phyloP scores from a whole-genome alignment of 2,888 invertebrate genomes.

The Eristalinus sepulchralis region DNA sequence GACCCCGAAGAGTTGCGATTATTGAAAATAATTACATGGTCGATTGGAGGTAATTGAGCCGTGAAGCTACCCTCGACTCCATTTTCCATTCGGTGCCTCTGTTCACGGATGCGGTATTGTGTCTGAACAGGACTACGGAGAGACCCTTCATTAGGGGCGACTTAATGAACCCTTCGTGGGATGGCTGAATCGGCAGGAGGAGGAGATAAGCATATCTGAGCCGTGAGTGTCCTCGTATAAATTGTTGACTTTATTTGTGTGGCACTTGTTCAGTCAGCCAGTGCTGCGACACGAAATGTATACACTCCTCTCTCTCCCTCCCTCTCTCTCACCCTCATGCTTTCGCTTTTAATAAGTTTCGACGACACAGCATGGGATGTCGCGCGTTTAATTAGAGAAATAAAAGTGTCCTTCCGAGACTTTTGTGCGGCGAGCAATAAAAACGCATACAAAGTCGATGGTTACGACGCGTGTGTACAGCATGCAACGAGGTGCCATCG shows the following conservation, averaged over 20 bases:
- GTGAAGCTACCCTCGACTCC: neutral
- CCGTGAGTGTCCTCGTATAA: neutral
- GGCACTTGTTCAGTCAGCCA: neutral
- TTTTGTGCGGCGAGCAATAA: neutral
- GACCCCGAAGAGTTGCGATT: slow-evolving; percentile 12
- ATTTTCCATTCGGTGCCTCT: neutral
- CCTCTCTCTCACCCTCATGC: too few species aligned
- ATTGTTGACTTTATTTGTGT: neutral
- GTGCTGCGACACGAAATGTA: neutral
- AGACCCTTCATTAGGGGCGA: slow-evolving; percentile 8
- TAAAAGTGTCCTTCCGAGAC: slow-evolving; percentile 4
- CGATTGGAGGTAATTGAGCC: slow-evolving; percentile 51
- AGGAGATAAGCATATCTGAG: neutral
- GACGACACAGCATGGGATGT: neutral
- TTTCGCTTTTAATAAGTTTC: neutral
- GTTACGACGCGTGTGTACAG: neutral
- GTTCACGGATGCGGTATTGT: neutral
- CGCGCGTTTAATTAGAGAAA: slow-evolving; percentile 14
- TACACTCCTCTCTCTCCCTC: too few species aligned
- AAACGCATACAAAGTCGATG: neutral
- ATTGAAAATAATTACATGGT: slow-evolving; percentile 58
- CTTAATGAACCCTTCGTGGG: slow-evolving; percentile 44
- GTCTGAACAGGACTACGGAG: neutral
- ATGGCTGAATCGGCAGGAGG: slow-evolving; percentile 9
- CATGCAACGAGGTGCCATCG: neutral